Evolutionary conservation across 2,797 vertebrate genomes (phyloP).

Genomic region (Hoplostethus mediterraneus): DNA sequence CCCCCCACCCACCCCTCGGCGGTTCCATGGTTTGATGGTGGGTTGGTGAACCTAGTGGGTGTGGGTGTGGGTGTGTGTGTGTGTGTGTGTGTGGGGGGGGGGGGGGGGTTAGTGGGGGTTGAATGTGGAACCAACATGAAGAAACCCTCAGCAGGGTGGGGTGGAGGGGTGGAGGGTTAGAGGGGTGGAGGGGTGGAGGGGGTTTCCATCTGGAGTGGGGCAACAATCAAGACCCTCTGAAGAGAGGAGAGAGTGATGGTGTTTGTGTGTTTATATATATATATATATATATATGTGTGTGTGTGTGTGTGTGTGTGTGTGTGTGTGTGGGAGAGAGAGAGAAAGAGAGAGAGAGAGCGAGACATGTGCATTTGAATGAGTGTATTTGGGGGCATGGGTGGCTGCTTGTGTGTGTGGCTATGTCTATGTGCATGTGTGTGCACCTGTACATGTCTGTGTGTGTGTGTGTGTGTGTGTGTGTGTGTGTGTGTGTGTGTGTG

Average conservation of each 20-base stretch:
- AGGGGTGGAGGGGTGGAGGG: slow-evolving; percentile 1
- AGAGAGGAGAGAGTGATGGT: slow-evolving; percentile 6
- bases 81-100: not conserved
- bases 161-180: no score
- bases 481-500: not conserved
- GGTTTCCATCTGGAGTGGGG: slow-evolving; percentile 20
- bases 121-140: not conserved
- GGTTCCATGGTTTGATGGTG: slow-evolving; percentile 15
- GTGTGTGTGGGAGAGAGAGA: not conserved
- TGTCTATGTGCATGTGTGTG: not conserved
- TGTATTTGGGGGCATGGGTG: no score
- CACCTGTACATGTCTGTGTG: not conserved
- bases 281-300: no score
- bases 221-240: slow-evolving; percentile 38
- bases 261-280: slow-evolving; percentile 7
- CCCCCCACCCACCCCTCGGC: not conserved
- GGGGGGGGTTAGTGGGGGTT: not conserved
- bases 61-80: slow-evolving; percentile 6
- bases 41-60: slow-evolving; percentile 9
- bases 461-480: slow-evolving; percentile 1
- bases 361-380: no score
- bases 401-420: no score
- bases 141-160: slow-evolving; percentile 8
- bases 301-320: slow-evolving; percentile 20
- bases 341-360: no score